Evolutionary conservation across 2,888 invertebrate species (phyloP).

Genomic region (Tenodera sinensis): DNA sequence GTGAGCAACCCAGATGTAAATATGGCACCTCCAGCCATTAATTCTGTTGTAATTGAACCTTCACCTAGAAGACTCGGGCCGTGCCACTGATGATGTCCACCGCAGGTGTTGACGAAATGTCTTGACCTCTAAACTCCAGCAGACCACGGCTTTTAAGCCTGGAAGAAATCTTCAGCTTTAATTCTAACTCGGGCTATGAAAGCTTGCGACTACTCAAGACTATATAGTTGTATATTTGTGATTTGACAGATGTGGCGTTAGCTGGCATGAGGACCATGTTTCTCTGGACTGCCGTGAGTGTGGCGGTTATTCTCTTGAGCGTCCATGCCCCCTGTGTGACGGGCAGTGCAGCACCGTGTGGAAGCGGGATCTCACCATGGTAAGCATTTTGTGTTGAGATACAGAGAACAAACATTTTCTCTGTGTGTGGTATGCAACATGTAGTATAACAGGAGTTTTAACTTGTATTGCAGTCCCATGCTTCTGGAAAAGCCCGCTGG

Average conservation of each 20-base stretch:
- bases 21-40: no score
- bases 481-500: conserved; percentile 68
- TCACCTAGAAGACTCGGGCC: no score
- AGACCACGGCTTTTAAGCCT: no score
- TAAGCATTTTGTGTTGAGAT: conserved; percentile 43
- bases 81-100: no score
- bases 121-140: no score
- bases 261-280: conserved; percentile 74
- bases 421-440: neutral
- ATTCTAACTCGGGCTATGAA: no score
- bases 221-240: neutral
- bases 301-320: conserved; percentile 70
- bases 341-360: conserved; percentile 68
- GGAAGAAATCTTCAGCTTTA: no score
- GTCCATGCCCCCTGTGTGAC: conserved; percentile 73
- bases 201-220: no score
- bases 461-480: conserved; percentile 59
- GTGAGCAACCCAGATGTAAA: no score
- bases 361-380: conserved; percentile 75
- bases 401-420: neutral
- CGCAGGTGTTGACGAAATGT: no score
- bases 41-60: no score
- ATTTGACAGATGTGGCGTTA: conserved; percentile 64
- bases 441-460: conserved; percentile 18
- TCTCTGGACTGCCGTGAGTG: conserved; percentile 76